phyloP scores from a whole-genome alignment of 1,140 invertebrate genomes.

The Saxidomus purpurata region DNA sequence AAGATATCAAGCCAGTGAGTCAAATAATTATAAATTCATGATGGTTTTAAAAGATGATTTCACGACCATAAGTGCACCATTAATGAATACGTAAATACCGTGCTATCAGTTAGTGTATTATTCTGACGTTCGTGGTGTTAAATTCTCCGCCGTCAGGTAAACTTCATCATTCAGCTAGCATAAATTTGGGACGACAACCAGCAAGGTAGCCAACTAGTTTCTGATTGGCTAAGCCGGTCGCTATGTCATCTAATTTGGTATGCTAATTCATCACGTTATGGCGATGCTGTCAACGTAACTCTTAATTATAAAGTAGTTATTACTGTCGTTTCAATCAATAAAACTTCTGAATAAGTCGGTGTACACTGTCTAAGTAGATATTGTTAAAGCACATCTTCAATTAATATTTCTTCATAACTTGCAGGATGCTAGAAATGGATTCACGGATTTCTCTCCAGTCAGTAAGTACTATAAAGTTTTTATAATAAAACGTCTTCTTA shows the following conservation, averaged over 20 bases:
- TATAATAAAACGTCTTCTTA: too few relatives aligned
- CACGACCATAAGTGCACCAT: neutral
- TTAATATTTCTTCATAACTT: constrained; percentile 16
- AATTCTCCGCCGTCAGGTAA: neutral
- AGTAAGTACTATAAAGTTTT: too few relatives aligned
- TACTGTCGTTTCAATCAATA: neutral
- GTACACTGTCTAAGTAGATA: too few relatives aligned
- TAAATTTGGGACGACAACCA: neutral
- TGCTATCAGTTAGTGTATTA: neutral
- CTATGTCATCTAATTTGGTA: constrained; percentile 40
- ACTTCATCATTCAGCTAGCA: neutral
- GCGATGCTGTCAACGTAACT: neutral
- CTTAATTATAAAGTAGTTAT: neutral
- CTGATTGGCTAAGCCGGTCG: constrained; percentile 23
- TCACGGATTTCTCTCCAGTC: constrained; percentile 53
- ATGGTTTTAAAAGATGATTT: neutral
- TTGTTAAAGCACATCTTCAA: neutral
- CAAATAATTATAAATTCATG: too few relatives aligned
- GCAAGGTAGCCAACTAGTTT: neutral
- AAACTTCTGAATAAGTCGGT: neutral
- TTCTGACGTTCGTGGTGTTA: neutral
- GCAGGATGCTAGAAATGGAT: constrained; percentile 39
- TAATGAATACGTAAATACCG: neutral
- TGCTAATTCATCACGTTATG: constrained; percentile 8
- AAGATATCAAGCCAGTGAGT: too few relatives aligned